Evolutionary conservation across 1,140 invertebrate species (phyloP).

Genomic region (Drosophila baimaii): DNA sequence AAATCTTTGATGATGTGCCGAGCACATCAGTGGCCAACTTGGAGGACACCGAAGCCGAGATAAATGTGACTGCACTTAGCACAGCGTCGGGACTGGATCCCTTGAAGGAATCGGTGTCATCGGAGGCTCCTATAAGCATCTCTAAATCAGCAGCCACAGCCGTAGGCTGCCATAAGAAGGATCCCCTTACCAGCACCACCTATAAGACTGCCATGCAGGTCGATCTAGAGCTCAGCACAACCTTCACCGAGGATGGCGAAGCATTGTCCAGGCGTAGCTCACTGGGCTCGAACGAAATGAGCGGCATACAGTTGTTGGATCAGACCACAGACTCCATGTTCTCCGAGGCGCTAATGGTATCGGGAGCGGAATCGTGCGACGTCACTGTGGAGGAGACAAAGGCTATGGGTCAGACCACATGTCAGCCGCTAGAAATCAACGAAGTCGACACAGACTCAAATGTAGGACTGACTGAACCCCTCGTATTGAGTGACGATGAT

Average conservation of each 20-base stretch:
- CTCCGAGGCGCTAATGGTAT: slow-evolving; percentile 57
- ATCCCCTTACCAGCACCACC: slow-evolving; percentile 65
- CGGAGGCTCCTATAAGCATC: slow-evolving; percentile 46
- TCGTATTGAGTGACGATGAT: slow-evolving; percentile 65
- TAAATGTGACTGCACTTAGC: slow-evolving; percentile 49
- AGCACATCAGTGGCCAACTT: slow-evolving; percentile 35
- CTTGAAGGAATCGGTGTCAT: slow-evolving; percentile 32
- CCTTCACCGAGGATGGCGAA: background rate
- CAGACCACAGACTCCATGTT: slow-evolving; percentile 68
- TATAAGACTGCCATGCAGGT: slow-evolving; percentile 39
- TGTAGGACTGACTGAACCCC: slow-evolving; percentile 51
- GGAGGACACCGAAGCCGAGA: slow-evolving; percentile 52
- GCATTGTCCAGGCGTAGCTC: slow-evolving; percentile 1
- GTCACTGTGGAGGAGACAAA: slow-evolving; percentile 62
- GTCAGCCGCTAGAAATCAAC: background rate
- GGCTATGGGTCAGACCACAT: background rate
- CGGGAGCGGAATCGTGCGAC: slow-evolving; percentile 49
- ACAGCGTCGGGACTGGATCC: slow-evolving; percentile 39
- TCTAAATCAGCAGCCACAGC: background rate
- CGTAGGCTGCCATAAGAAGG: slow-evolving; percentile 8
- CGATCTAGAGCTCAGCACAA: slow-evolving; percentile 9
- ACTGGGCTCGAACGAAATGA: slow-evolving; percentile 52
- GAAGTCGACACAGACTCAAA: slow-evolving; percentile 53
- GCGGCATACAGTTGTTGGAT: slow-evolving; percentile 75
- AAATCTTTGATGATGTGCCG: slow-evolving; percentile 71